Conservation (phyloP, 1,140 invertebrate species). For the Zaprionus vittiger region DNA sequence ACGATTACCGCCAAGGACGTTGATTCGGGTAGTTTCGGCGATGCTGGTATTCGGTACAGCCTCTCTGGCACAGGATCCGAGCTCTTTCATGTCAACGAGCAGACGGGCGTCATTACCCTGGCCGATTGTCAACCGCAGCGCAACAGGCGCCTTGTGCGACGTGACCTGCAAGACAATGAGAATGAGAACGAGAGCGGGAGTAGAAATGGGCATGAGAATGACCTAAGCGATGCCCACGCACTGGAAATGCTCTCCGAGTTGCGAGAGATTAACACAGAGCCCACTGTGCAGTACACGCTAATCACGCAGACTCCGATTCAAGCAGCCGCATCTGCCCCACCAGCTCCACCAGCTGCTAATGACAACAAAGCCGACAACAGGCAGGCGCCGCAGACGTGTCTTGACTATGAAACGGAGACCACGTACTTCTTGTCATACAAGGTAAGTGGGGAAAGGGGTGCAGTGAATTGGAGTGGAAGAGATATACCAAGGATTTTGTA, state of each 20-base stretch:
- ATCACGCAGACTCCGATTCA: conserved; percentile 64
- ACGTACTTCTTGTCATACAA: conserved; percentile 94
- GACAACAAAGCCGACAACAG: conserved; percentile 57
- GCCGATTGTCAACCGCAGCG: conserved; percentile 87
- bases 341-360: conserved; percentile 54
- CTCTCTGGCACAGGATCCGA: conserved; percentile 93
- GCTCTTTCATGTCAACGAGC: conserved; percentile 92
- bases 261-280: conserved; percentile 74
- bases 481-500: background rate
- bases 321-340: conserved; percentile 27
- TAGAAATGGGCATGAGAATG: conserved; percentile 1
- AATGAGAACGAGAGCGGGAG: conserved; percentile 2
- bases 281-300: conserved; percentile 76
- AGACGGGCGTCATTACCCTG: conserved; percentile 92
- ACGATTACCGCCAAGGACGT: conserved; percentile 92
- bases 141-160: conserved; percentile 62
- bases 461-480: background rate
- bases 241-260: conserved; percentile 61
- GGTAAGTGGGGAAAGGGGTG: conserved; percentile 84
- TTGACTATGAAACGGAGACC: conserved; percentile 94
- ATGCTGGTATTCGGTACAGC: conserved; percentile 92
- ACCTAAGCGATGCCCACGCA: conserved; percentile 25
- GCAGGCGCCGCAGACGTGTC: conserved; percentile 86
- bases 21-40: conserved; percentile 91
- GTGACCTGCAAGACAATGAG: conserved; percentile 64